These are phyloP conservation scores for Crotalus helleri DNA, from an alignment of 2,113 vertebrate genomes.

Conservation along the genomic window DNA sequence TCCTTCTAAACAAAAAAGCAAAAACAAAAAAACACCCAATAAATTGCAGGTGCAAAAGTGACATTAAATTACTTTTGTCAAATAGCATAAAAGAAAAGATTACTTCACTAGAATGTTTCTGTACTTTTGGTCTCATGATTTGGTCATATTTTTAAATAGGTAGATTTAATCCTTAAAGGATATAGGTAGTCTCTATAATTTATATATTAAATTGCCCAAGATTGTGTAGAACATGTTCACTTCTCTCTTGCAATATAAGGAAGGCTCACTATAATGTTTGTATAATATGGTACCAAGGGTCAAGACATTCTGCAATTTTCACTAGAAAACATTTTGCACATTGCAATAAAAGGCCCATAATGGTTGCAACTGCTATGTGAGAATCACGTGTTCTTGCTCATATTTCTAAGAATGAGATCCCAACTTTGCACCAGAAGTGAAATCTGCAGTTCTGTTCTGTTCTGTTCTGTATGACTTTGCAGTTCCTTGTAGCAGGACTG, in stretches of 20 bases:
- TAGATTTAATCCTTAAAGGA: slow-evolving; percentile 34
- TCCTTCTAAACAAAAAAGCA: slow-evolving; percentile 39
- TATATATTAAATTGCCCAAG: not conserved
- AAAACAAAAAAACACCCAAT: slow-evolving; percentile 11
- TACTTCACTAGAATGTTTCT: slow-evolving; percentile 48
- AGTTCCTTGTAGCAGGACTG: not conserved
- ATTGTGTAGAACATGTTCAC: not conserved
- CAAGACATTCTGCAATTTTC: not conserved
- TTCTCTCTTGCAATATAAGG: not conserved
- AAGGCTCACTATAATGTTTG: not conserved
- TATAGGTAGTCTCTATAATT: slow-evolving; percentile 1
- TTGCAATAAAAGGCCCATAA: not conserved
- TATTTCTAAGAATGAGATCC: not conserved
- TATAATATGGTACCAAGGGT: not conserved
- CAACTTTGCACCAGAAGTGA: not conserved
- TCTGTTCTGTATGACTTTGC: not conserved
- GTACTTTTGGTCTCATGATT: slow-evolving; percentile 51
- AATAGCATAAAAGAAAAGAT: slow-evolving; percentile 43
- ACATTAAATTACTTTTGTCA: slow-evolving; percentile 61
- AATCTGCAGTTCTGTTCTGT: not conserved
- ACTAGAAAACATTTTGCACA: not conserved
- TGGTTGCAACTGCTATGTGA: not conserved
- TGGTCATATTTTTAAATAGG: slow-evolving; percentile 46
- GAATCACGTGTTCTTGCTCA: not conserved
- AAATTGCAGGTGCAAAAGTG: slow-evolving; percentile 45